Percentiles rank a stretch among this genome's conserved stretches.
Evolutionary conservation across 1,140 invertebrate species (phyloP).

Genomic region (Physella acuta): DNA sequence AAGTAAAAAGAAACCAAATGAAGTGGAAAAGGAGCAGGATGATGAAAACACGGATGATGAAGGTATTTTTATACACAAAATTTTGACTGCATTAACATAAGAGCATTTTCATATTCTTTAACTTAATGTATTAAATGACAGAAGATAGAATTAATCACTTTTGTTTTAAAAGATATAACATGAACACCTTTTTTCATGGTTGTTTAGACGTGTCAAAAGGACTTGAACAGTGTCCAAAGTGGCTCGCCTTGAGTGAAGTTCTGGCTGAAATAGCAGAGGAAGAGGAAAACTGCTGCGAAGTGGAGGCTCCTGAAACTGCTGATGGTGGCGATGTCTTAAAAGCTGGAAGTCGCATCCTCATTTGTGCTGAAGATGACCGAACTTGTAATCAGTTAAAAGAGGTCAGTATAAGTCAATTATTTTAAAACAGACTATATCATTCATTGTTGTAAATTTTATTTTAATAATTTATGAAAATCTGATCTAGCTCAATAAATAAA

Average conservation of each 20-base stretch:
- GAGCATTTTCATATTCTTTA: too few species aligned
- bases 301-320: background rate
- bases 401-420: too few species aligned
- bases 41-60: slow-evolving; percentile 33
- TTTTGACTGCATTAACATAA: background rate
- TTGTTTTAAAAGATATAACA: background rate
- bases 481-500: too few species aligned
- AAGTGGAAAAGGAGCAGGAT: slow-evolving; percentile 30
- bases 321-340: background rate
- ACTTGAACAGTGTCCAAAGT: slow-evolving; percentile 72
- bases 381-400: slow-evolving; percentile 77
- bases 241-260: slow-evolving; percentile 68
- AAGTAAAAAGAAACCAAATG: slow-evolving; percentile 31
- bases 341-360: slow-evolving; percentile 69
- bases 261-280: slow-evolving; percentile 55
- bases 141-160: background rate
- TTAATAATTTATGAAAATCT: too few species aligned
- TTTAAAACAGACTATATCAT: too few species aligned
- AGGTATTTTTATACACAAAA: slow-evolving; percentile 25
- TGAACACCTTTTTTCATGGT: background rate
- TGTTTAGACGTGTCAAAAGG: slow-evolving; percentile 1
- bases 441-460: too few species aligned
- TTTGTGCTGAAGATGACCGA: slow-evolving; percentile 80
- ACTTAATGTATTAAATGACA: too few species aligned
- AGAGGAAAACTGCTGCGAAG: slow-evolving; percentile 35